Percentiles rank a stretch among this genome's conserved stretches.
Evolutionary conservation across 2,113 vertebrate genomes (phyloP).

Genomic region (Columba livia): DNA sequence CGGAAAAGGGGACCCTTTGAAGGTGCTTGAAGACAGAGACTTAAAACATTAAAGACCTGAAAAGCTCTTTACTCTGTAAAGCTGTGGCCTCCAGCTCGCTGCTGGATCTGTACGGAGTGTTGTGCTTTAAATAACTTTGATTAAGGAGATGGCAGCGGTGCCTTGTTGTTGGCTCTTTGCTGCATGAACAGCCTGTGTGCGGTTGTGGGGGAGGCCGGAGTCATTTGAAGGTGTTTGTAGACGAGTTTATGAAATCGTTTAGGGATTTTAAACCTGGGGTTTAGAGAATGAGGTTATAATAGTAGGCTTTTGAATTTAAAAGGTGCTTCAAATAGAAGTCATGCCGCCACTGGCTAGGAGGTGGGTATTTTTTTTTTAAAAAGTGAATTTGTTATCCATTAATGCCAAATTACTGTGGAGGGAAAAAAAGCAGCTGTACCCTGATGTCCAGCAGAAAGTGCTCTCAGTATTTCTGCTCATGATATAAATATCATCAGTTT

Average conservation of each 20-base stretch:
- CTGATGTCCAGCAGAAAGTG: not conserved
- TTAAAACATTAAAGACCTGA: not conserved
- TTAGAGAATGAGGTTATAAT: not conserved
- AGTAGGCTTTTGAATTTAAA: not conserved
- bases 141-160: not conserved
- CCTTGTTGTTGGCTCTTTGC: not conserved
- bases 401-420: not conserved
- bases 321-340: not conserved
- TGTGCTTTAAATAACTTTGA: not conserved
- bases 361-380: not conserved
- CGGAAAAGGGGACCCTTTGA: not conserved
- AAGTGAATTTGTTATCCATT: not conserved
- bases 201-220: not conserved
- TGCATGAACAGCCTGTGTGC: not conserved
- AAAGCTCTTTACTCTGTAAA: not conserved
- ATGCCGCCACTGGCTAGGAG: not conserved
- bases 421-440: rapidly evolving
- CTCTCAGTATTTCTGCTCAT: not conserved
- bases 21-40: not conserved
- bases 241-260: not conserved
- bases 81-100: not conserved
- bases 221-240: not conserved
- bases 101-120: not conserved
- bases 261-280: not conserved
- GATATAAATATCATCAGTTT: not conserved